Percentiles rank a stretch among this genome's conserved stretches.
Conservation (phyloP, 23 tunicate genomes). For the Corella eumyota region DNA sequence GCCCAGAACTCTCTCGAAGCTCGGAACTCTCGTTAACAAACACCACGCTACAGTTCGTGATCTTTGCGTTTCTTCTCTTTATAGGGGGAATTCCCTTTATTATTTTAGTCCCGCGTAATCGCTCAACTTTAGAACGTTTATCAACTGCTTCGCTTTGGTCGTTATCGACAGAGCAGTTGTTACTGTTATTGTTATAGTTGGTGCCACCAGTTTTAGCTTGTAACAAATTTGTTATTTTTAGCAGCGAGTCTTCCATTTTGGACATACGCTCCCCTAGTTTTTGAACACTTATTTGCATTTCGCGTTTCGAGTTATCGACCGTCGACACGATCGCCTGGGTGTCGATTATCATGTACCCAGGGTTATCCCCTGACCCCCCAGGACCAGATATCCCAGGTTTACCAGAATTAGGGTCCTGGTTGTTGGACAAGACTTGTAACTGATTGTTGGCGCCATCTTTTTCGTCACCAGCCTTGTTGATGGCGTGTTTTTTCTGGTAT, state of each 20-base stretch:
- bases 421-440: too few species aligned
- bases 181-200: constrained; percentile 13
- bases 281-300: constrained; percentile 10
- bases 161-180: not conserved
- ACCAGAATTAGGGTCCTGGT: not conserved
- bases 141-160: too few species aligned
- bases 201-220: not conserved
- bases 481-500: not conserved
- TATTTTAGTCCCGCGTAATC: too few species aligned
- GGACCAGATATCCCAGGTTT: not conserved
- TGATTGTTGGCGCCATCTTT: not conserved
- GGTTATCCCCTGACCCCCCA: not conserved
- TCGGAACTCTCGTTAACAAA: constrained; percentile 2
- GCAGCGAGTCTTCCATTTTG: constrained; percentile 21
- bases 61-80: too few species aligned
- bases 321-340: constrained; percentile 14
- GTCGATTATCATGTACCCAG: constrained; percentile 25
- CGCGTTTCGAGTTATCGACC: constrained; percentile 14
- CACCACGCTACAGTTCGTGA: constrained; percentile 1
- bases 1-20: not conserved
- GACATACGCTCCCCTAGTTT: constrained; percentile 23
- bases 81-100: too few species aligned
- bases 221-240: constrained; percentile 10
- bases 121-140: too few species aligned
- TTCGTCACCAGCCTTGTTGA: not conserved